Base-by-base conservation (phyloP, 2,113 vertebrate genomes). In the Thunnus maccoyii region DNA sequence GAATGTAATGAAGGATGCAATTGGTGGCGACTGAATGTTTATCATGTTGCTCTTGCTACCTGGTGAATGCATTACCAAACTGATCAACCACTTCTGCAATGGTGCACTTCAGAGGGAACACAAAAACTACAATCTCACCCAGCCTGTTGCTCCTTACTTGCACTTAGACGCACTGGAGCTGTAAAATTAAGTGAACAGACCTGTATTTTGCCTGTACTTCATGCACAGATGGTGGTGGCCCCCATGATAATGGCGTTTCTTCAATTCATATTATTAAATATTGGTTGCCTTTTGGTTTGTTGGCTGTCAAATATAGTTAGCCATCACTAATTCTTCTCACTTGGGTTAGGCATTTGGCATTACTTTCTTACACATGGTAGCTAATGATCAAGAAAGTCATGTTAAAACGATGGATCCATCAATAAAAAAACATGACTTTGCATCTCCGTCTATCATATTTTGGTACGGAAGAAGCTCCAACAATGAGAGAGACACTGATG, bases 81-180 rank as follows among this genome's bases (percentile, higher is more conserved):
- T 72, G 63, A 86, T 80, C 47, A 68, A 64, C 72, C 52, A 68
- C 27, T 30, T 54, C 51, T 22, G 36, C 47, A 80, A 12, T 1
- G 17, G 61, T 62, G 51, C 62, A 78, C 56, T 79, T 80, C 44
- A 50, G 27, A 73, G 36, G 52, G 75, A 52, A 75, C 77, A 87
- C 64, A 63, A 20, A 78, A 27, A 15, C 55, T 27, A 15, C 27
- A 69, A n/a, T 72, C 73, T 62, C 11, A 22, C 27, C 54, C 61
- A 41, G 41, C 62, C 58, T 51, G 47, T 56, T 63, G 48, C 69
- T 69, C 57, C 56, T 74, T 18, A 57, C 44, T 56, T 66, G 32
- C 68, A 66, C 65, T 67, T 51, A 48, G 18, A 27, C 60, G 25
- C 32, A 51, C 30, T 32, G 25, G 46, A 63, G 27, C 54, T 83